Conservation (phyloP, 2,888 invertebrate species). For the Eupithecia abbreviata region DNA sequence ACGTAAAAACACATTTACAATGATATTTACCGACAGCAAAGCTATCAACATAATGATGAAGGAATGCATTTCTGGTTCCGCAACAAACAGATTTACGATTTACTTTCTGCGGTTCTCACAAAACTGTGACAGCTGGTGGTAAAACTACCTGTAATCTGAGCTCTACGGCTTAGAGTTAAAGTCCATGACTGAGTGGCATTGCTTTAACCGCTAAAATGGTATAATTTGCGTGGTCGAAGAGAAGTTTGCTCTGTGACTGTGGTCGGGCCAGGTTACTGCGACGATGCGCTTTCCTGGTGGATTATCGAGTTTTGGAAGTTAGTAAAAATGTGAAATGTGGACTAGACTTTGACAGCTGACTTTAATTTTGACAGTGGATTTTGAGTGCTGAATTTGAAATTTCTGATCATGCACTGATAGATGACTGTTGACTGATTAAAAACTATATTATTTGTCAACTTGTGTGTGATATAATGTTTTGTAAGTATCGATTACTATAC, state of each 20-base stretch:
- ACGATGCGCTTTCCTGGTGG: slow-evolving; percentile 4
- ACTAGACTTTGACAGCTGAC: background rate
- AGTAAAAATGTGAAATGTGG: background rate
- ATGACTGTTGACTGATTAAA: background rate
- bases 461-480: background rate
- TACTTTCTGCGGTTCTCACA: slow-evolving; percentile 67
- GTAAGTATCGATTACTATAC: background rate
- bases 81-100: slow-evolving; percentile 66
- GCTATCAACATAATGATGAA: slow-evolving; percentile 17
- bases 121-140: slow-evolving; percentile 47
- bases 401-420: background rate
- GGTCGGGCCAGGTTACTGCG: slow-evolving; percentile 24
- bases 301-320: background rate
- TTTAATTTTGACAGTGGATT: background rate
- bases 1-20: slow-evolving; percentile 3
- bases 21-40: slow-evolving; percentile 11
- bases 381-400: background rate
- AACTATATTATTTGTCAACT: background rate
- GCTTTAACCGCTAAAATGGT: slow-evolving; percentile 58
- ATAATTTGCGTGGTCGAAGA: slow-evolving; percentile 65
- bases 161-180: slow-evolving; percentile 37
- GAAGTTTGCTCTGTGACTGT: slow-evolving; percentile 20
- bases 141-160: slow-evolving; percentile 15
- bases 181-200: slow-evolving; percentile 43
- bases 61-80: slow-evolving; percentile 54